Conservation (phyloP, 2,888 invertebrate species). For the Apamea epomidion region DNA sequence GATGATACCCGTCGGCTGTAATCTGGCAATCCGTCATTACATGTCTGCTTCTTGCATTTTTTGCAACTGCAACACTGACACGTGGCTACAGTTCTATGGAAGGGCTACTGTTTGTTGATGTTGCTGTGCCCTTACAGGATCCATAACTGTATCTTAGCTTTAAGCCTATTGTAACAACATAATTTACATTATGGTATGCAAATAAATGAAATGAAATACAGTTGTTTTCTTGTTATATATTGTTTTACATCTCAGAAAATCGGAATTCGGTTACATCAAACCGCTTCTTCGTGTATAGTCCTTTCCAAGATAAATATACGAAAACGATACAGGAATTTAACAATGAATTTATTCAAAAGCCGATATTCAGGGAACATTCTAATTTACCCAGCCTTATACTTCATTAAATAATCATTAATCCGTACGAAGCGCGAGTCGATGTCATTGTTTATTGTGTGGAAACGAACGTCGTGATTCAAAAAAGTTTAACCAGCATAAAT, state of each 20-base stretch:
- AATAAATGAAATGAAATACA: too few species aligned
- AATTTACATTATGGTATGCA: too few species aligned
- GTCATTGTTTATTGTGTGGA: constrained; percentile 74
- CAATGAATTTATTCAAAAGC: constrained; percentile 6
- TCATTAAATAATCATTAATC: constrained; percentile 82
- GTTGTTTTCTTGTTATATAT: not conserved
- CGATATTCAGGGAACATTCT: constrained; percentile 25
- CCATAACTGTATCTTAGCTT: too few species aligned
- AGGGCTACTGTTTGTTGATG: constrained; percentile 10
- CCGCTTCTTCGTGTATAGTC: not conserved
- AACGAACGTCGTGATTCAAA: constrained; percentile 75
- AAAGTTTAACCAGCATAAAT: constrained; percentile 73
- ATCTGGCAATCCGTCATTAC: constrained; percentile 65
- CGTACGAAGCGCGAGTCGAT: constrained; percentile 68
- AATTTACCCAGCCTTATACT: constrained; percentile 66
- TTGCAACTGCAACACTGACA: constrained; percentile 56
- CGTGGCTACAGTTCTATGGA: constrained; percentile 34
- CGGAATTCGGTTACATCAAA: not conserved
- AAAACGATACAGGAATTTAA: constrained; percentile 10
- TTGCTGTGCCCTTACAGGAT: too few species aligned
- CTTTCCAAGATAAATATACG: not conserved
- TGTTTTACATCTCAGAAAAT: not conserved
- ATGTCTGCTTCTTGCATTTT: constrained; percentile 56
- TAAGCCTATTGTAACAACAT: too few species aligned
- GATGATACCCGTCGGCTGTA: constrained; percentile 59